Base-by-base conservation (phyloP, 1,140 invertebrate species). In the Hyphantria cunea region DNA sequence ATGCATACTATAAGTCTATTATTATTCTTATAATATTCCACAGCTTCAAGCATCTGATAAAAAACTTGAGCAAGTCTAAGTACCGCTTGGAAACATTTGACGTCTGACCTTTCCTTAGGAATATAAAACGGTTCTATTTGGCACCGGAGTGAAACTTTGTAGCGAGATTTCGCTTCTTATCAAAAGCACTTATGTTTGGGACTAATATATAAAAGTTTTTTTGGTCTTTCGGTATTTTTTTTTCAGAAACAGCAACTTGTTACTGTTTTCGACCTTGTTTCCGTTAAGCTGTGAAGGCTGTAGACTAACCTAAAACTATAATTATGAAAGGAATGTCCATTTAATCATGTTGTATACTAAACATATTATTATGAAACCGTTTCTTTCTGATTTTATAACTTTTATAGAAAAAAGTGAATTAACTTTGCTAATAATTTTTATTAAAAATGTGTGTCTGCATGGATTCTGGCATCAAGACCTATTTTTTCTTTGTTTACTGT, bases 171-270 rank as follows among this genome's bases (percentile, higher is more conserved):
- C 56, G 44, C 12, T 45, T 34, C 44, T 66, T 60, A 65, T 66
- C 56, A 51, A 54, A 54, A 54, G 50, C 51, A 45, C 55, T 66
- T 66, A 60, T 54, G 51, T 45, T 42, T 15, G n/a, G 56, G 44
- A 49, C 55, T 60, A 66, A 60, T 66, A 66, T 66, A 48, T 34
- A 12, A 60, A 66, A 55, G 25, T 60, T 54, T 52, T 47, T 47
- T 47, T n/a, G n/a, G n/a, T n/a, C n/a, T n/a, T n/a, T n/a, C n/a
- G n/a, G n/a, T n/a, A n/a, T n/a, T n/a, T n/a, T 34, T 15, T 47
- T 56, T 33, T 34, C 9, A 15, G 14, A 56, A 56, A 56, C 32
- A 48, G 10, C 13, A 12, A 13, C 54, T 56, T 13, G 10, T 47
- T 47, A 47, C 12, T 42, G 13, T 25, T 34, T 47, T 10, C 15